phyloP scores from a whole-genome alignment of 2,888 invertebrate species.

The Barypeithes pellucidus region DNA sequence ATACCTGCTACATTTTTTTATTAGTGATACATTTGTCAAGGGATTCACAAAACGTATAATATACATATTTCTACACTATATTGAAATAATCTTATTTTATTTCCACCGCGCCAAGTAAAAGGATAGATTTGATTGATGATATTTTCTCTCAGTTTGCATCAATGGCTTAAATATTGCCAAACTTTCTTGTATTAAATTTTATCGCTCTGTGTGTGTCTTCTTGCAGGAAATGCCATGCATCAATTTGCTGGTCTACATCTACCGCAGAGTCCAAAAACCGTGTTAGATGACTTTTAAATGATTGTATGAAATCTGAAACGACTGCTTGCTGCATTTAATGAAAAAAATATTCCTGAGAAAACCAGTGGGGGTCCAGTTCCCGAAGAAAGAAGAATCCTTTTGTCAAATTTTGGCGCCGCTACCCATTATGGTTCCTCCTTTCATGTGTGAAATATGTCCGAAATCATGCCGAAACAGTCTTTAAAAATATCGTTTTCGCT shows the following conservation, averaged over 20 bases:
- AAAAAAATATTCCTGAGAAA: constrained; percentile 54
- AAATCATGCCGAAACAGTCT: constrained; percentile 5
- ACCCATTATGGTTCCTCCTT: constrained; percentile 23
- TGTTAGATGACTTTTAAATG: constrained; percentile 47
- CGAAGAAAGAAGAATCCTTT: constrained; percentile 43
- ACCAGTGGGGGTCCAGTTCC: constrained; percentile 47
- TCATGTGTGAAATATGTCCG: constrained; percentile 46
- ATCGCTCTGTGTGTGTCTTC: neutral
- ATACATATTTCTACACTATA: too few relatives aligned
- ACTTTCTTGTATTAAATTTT: neutral
- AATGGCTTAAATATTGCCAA: neutral
- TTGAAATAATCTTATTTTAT: neutral
- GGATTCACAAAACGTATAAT: too few relatives aligned
- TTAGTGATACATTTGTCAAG: too few relatives aligned
- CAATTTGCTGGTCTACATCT: neutral
- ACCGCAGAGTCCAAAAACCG: constrained; percentile 33
- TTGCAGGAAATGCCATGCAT: constrained; percentile 39
- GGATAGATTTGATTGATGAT: too few relatives aligned
- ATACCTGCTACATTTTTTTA: too few relatives aligned
- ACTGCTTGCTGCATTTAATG: constrained; percentile 38
- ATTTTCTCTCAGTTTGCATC: neutral
- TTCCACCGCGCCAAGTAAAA: too few relatives aligned
- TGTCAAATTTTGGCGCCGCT: constrained; percentile 51
- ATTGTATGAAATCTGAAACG: constrained; percentile 48
- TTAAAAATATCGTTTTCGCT: constrained; percentile 1